Percentiles rank a stretch among this genome's conserved stretches.
Evolutionary conservation across 2,888 invertebrate species (phyloP).

Genomic region (Stenolophus ochropezus): DNA sequence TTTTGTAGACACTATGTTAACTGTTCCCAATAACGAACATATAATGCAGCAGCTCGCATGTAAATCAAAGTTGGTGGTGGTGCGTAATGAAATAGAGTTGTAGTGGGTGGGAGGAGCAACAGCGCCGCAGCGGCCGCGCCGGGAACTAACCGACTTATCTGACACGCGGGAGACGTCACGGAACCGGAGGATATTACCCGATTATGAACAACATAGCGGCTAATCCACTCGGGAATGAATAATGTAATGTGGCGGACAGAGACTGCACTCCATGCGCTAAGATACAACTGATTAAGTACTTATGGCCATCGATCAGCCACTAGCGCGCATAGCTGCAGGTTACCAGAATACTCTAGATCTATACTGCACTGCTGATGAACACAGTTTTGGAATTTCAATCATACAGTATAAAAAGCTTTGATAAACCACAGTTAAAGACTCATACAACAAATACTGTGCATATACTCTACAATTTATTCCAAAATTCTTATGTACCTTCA

Average conservation of each 20-base stretch:
- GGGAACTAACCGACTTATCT: constrained; percentile 28
- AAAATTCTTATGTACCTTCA: too few relatives aligned
- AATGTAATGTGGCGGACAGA: constrained; percentile 30
- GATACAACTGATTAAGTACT: not conserved
- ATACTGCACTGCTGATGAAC: too few relatives aligned
- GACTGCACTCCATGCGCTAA: not conserved
- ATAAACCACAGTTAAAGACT: too few relatives aligned
- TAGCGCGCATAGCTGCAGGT: too few relatives aligned
- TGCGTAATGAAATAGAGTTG: constrained; percentile 4
- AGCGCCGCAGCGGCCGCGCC: not conserved
- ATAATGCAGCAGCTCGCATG: too few relatives aligned
- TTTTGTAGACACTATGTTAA: too few relatives aligned
- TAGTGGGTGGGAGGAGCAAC: not conserved
- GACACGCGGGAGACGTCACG: constrained; percentile 37
- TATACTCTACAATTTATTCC: too few relatives aligned
- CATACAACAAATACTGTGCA: too few relatives aligned
- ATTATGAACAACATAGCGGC: constrained; percentile 33
- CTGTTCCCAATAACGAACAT: too few relatives aligned
- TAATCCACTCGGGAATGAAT: constrained; percentile 30
- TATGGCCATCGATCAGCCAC: not conserved
- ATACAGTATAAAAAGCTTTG: too few relatives aligned
- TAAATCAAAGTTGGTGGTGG: not conserved
- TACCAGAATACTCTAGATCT: too few relatives aligned
- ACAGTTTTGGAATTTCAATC: too few relatives aligned
- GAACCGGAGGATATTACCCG: constrained; percentile 26